Evolutionary conservation across 2,888 invertebrate species (phyloP).

Genomic region (Eudemis profundana): DNA sequence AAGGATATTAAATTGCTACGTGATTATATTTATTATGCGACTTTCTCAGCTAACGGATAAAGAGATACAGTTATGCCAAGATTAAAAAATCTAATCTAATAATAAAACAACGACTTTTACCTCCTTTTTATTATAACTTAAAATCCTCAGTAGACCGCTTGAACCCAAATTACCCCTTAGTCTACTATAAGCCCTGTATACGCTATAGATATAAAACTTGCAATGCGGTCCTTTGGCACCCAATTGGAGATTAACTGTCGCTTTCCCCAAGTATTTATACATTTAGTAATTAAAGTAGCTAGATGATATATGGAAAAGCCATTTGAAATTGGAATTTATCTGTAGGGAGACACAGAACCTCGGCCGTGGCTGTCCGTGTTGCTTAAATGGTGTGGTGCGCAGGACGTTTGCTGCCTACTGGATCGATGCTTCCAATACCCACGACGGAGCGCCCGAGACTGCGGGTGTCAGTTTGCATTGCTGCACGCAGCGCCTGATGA

Average conservation of each 20-base stretch:
- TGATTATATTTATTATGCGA: neutral
- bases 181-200: neutral
- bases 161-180: neutral
- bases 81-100: no score
- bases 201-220: neutral
- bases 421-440: conserved; percentile 95
- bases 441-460: conserved; percentile 91
- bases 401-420: conserved; percentile 94
- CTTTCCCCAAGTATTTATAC: no score
- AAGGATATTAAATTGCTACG: neutral
- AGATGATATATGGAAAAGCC: conserved; percentile 16
- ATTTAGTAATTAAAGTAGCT: conserved; percentile 16
- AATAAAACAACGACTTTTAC: no score
- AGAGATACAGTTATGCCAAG: no score
- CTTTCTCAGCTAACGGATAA: neutral
- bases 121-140: neutral
- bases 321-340: conserved; percentile 43
- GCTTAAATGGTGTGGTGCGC: conserved; percentile 82
- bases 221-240: neutral
- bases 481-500: conserved; percentile 93
- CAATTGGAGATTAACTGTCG: neutral
- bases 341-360: conserved; percentile 44
- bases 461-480: conserved; percentile 95
- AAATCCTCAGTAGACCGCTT: conserved; percentile 22
- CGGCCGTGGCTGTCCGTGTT: conserved; percentile 63